These are phyloP conservation scores for Amphiprion percula DNA, from an alignment of 2,113 vertebrate species.

Conservation along the genomic window DNA sequence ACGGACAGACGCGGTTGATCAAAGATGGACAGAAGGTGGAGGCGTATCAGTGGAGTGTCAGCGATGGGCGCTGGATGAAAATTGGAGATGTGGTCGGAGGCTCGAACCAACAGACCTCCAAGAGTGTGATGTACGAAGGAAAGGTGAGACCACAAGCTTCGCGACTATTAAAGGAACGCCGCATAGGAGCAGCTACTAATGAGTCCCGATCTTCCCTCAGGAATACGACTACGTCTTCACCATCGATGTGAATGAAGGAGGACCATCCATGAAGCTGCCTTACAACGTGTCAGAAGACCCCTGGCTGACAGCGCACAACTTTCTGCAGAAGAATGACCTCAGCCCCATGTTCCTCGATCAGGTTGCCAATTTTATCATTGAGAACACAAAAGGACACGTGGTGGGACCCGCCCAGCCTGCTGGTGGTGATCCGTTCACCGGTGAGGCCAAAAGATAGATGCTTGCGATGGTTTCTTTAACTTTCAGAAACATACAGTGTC, in stretches of 20 bases:
- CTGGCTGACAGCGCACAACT: slow-evolving; percentile 96
- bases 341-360: slow-evolving; percentile 98
- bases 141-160: slow-evolving; percentile 84
- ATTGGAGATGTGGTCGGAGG: slow-evolving; percentile 98
- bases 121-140: slow-evolving; percentile 94
- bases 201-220: slow-evolving; percentile 72
- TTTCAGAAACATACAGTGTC: neutral
- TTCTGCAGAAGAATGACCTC: slow-evolving; percentile 95
- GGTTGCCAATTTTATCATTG: slow-evolving; percentile 97
- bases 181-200: neutral
- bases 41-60: slow-evolving; percentile 85
- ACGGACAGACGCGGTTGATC: slow-evolving; percentile 84
- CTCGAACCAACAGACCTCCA: slow-evolving; percentile 93
- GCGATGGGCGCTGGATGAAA: slow-evolving; percentile 92
- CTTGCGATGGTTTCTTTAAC: neutral
- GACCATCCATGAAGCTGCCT: slow-evolving; percentile 94
- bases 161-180: fast-evolving
- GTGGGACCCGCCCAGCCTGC: slow-evolving; percentile 81
- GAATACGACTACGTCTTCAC: slow-evolving; percentile 98
- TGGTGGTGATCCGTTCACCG: slow-evolving; percentile 94
- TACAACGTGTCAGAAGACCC: slow-evolving; percentile 95
- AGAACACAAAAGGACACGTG: slow-evolving; percentile 95
- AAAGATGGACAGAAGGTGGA: slow-evolving; percentile 83
- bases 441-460: slow-evolving; percentile 76
- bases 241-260: slow-evolving; percentile 96